A percentile compares a stretch with the other conserved stretches of the same genome.
Conservation (phyloP, 2,113 vertebrate species). For the Festucalex cinctus region DNA sequence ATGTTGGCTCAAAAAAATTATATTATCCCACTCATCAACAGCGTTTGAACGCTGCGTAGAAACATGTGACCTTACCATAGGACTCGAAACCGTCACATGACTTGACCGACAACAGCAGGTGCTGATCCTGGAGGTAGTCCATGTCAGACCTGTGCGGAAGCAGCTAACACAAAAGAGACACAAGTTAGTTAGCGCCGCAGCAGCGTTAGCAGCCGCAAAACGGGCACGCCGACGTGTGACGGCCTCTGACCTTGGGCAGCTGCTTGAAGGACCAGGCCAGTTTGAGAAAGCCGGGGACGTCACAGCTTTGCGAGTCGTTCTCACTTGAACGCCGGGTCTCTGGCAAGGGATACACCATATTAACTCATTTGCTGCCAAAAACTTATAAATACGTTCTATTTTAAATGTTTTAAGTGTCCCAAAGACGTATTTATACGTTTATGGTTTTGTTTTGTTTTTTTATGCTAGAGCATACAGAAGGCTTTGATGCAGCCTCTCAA, state of each 20-base stretch:
- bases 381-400: too few relatives aligned
- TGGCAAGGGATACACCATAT: constrained; percentile 55
- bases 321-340: constrained; percentile 77
- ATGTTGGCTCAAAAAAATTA: neutral
- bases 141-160: constrained; percentile 76
- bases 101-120: constrained; percentile 82
- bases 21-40: neutral
- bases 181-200: neutral
- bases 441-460: too few relatives aligned
- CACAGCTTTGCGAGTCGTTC: constrained; percentile 80
- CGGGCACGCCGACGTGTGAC: neutral
- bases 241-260: constrained; percentile 76
- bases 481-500: too few relatives aligned
- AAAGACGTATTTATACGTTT: too few relatives aligned
- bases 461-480: too few relatives aligned
- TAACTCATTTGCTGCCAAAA: too few relatives aligned
- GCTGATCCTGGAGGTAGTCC: constrained; percentile 82
- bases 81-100: constrained; percentile 87
- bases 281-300: constrained; percentile 81
- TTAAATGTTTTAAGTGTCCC: too few relatives aligned
- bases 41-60: neutral
- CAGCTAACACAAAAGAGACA: constrained; percentile 61
- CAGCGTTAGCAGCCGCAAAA: neutral
- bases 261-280: constrained; percentile 81
- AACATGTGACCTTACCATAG: constrained; percentile 69